Conservation (phyloP, 2,888 invertebrate species). For the Camptogramma bilineatum region DNA sequence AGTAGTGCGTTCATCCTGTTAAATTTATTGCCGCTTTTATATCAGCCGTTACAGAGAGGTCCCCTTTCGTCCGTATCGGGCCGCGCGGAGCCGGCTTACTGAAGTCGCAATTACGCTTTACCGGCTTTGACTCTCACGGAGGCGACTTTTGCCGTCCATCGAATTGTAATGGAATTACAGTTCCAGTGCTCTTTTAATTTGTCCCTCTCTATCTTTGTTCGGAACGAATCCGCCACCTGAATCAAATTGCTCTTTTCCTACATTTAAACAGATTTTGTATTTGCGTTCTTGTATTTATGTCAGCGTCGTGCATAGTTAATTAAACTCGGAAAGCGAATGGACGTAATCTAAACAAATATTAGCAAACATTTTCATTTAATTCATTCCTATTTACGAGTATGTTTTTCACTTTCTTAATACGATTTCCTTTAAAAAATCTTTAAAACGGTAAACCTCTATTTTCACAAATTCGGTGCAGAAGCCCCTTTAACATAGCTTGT, state of each 20-base stretch:
- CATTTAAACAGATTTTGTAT: conserved; percentile 42
- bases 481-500: too few species aligned
- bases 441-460: too few species aligned
- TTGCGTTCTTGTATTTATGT: conserved; percentile 33
- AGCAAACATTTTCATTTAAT: conserved; percentile 15
- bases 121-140: conserved; percentile 81
- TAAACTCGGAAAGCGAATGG: conserved; percentile 21
- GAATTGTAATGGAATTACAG: conserved; percentile 85
- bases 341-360: conserved; percentile 20
- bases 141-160: conserved; percentile 84
- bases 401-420: too few species aligned
- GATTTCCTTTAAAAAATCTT: too few species aligned
- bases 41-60: conserved; percentile 83
- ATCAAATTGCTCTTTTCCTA: conserved; percentile 50
- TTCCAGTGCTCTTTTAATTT: conserved; percentile 83
- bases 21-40: conserved; percentile 86
- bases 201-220: conserved; percentile 70
- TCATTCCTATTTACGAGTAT: neutral
- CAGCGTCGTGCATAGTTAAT: conserved; percentile 26
- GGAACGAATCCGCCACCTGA: conserved; percentile 68
- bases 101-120: conserved; percentile 85
- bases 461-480: too few species aligned
- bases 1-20: conserved; percentile 85
- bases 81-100: conserved; percentile 82
- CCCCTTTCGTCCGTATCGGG: conserved; percentile 83